These are phyloP conservation scores for Psittacula derbiana DNA, from an alignment of 2,797 vertebrate species.

Conservation along the genomic window DNA sequence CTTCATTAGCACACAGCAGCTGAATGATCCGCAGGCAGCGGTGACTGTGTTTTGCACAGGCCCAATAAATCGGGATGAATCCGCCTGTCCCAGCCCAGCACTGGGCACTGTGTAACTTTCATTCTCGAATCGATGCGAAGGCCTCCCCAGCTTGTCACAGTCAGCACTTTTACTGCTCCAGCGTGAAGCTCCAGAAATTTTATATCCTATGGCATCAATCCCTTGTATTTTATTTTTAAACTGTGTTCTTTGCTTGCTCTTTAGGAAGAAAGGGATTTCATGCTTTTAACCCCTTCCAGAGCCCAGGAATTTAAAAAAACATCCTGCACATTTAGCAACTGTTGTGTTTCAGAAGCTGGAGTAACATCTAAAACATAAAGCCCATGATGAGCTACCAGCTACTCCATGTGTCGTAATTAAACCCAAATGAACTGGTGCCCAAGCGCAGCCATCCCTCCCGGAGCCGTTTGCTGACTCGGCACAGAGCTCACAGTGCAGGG, in stretches of 20 bases:
- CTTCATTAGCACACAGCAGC: slow-evolving; percentile 32
- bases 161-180: neutral
- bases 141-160: neutral
- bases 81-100: neutral
- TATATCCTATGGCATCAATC: neutral
- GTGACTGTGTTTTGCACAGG: neutral
- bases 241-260: neutral
- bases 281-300: rapidly evolving
- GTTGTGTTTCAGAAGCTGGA: neutral
- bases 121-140: neutral
- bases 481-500: neutral
- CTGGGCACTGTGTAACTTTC: neutral
- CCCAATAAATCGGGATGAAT: neutral
- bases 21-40: neutral
- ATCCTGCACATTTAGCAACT: neutral
- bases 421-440: slow-evolving; percentile 48
- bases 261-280: neutral
- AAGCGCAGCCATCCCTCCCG: neutral
- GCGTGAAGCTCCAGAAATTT: neutral
- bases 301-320: rapidly evolving
- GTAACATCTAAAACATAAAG: neutral
- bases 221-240: neutral
- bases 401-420: slow-evolving; percentile 55
- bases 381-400: neutral
- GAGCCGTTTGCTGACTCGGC: slow-evolving; percentile 41